A percentile compares a stretch with the other conserved stretches of the same genome.
phyloP scores from a whole-genome alignment of 2,888 invertebrate genomes.

The Cephus pygmeus region DNA sequence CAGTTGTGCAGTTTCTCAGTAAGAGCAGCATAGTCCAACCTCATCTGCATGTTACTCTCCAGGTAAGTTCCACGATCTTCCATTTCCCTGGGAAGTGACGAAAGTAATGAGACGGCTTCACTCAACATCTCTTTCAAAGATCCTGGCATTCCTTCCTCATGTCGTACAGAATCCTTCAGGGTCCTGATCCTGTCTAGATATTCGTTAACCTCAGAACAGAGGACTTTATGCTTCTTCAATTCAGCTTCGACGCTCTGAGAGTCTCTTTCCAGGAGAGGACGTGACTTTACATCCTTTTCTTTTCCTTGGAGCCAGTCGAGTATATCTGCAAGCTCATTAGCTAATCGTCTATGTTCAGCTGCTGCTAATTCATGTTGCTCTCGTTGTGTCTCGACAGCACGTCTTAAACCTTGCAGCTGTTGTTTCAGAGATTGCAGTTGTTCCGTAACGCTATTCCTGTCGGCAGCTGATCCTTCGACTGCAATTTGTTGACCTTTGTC shows the following conservation, averaged over 20 bases:
- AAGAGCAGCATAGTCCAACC: slow-evolving; percentile 80
- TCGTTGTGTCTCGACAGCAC: slow-evolving; percentile 85
- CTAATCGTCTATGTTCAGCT: slow-evolving; percentile 88
- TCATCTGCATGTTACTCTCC: slow-evolving; percentile 79
- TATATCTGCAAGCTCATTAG: slow-evolving; percentile 83
- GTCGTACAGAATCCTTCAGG: slow-evolving; percentile 77
- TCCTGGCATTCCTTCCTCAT: slow-evolving; percentile 84
- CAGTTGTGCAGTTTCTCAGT: slow-evolving; percentile 84
- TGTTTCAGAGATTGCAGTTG: slow-evolving; percentile 88
- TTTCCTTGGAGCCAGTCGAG: slow-evolving; percentile 86
- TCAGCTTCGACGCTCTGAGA: slow-evolving; percentile 84
- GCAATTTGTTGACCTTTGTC: slow-evolving; percentile 95
- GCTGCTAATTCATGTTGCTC: slow-evolving; percentile 89
- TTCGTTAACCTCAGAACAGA: slow-evolving; percentile 77
- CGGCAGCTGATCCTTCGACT: slow-evolving; percentile 87
- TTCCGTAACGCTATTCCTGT: slow-evolving; percentile 88
- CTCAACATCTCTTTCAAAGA: slow-evolving; percentile 86
- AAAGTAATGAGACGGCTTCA: slow-evolving; percentile 82
- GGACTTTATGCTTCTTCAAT: slow-evolving; percentile 78
- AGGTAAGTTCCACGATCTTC: slow-evolving; percentile 85
- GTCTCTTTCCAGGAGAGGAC: slow-evolving; percentile 83
- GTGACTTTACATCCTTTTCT: slow-evolving; percentile 83
- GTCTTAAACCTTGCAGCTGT: slow-evolving; percentile 81
- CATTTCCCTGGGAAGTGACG: slow-evolving; percentile 83
- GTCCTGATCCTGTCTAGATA: slow-evolving; percentile 78